A percentile compares a stretch with the other conserved stretches of the same genome.
Conservation (phyloP, 2,888 invertebrate species). For the Boloria euphrosyne region DNA sequence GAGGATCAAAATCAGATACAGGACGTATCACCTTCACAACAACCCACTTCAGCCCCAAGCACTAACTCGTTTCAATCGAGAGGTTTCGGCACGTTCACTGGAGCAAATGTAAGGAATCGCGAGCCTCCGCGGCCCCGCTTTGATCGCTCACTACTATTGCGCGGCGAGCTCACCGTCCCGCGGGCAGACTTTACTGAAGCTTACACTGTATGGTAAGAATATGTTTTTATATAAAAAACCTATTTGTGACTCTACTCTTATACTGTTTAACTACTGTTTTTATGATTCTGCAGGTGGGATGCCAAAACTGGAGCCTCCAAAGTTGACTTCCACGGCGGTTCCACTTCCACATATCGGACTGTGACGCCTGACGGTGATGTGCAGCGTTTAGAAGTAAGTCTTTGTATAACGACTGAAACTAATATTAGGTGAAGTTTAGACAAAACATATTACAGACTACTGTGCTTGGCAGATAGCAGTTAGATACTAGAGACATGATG, state of each 20-base stretch:
- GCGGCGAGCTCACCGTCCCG: constrained; percentile 57
- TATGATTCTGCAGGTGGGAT: constrained; percentile 59
- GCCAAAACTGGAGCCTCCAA: constrained; percentile 58
- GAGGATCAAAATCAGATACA: not conserved
- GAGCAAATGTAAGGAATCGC: constrained; percentile 19
- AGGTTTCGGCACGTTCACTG: constrained; percentile 6
- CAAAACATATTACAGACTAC: too few species aligned
- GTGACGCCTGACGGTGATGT: constrained; percentile 50
- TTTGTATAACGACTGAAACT: too few species aligned
- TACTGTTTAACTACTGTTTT: not conserved
- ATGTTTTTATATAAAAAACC: not conserved
- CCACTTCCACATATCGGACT: constrained; percentile 56
- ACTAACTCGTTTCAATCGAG: constrained; percentile 10
- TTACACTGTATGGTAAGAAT: constrained; percentile 56
- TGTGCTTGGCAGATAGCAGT: too few species aligned
- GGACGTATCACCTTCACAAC: constrained; percentile 1
- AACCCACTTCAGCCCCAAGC: constrained; percentile 2
- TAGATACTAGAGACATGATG: too few species aligned
- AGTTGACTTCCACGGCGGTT: constrained; percentile 61
- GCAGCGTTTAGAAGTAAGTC: constrained; percentile 53
- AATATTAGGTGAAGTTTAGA: too few species aligned
- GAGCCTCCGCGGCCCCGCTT: constrained; percentile 52
- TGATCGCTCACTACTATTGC: constrained; percentile 52
- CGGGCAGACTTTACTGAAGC: constrained; percentile 63
- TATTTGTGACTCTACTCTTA: too few species aligned